Evolutionary conservation across 2,888 invertebrate genomes (phyloP).

Genomic region (Ethmia dodecea): DNA sequence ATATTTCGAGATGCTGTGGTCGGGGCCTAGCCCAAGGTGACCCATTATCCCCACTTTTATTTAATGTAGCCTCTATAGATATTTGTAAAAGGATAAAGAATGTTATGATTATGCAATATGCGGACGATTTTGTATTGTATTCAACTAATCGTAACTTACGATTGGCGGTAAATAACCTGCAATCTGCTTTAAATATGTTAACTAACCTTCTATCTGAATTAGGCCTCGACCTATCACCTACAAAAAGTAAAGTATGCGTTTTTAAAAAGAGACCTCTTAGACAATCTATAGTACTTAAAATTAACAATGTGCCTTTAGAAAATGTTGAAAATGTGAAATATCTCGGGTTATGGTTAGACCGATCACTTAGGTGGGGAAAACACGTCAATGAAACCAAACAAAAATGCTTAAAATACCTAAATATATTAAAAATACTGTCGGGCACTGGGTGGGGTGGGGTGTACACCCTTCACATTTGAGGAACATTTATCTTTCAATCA

Average conservation of each 20-base stretch:
- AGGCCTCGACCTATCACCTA: constrained; percentile 16
- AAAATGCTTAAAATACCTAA: background rate
- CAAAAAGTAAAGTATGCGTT: constrained; percentile 21
- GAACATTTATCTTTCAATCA: background rate
- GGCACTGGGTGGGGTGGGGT: background rate
- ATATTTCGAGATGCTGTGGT: background rate
- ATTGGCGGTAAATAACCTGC: background rate
- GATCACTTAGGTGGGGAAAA: background rate
- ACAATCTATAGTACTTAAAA: background rate
- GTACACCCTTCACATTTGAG: background rate
- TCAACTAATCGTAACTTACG: background rate
- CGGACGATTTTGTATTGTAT: constrained; percentile 6
- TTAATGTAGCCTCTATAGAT: constrained; percentile 17
- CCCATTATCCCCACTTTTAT: constrained; percentile 23
- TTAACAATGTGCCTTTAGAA: background rate
- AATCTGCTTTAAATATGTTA: constrained; percentile 2
- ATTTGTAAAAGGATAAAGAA: constrained; percentile 7
- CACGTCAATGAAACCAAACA: background rate
- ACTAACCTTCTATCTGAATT: constrained; percentile 3
- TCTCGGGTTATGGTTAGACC: background rate
- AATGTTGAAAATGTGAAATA: background rate
- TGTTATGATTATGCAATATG: constrained; percentile 9
- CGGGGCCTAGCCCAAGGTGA: constrained; percentile 2
- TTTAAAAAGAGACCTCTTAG: constrained; percentile 13
- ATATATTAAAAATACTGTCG: background rate